Evolutionary conservation across 2,113 vertebrate genomes (phyloP), one percentile per base, ranked within the genome.

Genomic region (Ptyas mucosa): DNA sequence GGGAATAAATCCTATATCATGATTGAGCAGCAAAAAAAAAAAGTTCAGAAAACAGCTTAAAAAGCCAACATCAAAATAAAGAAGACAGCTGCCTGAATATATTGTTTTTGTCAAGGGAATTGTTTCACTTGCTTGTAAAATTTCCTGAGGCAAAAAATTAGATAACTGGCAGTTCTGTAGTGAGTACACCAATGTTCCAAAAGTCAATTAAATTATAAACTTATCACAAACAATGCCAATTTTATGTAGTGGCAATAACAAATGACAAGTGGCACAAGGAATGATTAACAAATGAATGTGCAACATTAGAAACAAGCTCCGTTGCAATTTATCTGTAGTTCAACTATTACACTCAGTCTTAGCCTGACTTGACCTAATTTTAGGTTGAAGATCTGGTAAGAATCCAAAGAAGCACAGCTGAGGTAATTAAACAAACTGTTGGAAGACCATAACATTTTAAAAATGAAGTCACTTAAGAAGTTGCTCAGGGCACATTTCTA

Each of bases 321-420:
- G 92, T 39, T 20, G 89, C 46, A n/a, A 58, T 24, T 88, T 92
- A 86, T 94, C 91, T 51, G 57, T 54, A n/a, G 34, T 95, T n/a
- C 92, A 94, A 61, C 58, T 94, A 0, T 24, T 93, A 95, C 93
- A 91, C 39, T 43, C 93, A 94, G 91, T 64, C 5, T 85, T 95
- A 90, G 95, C 96, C 94, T 93, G 87, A 95, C 64, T 92, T 94
- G 93, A 96, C 95, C 91, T 89, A 93, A 87, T 87, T 94, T 92
- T 93, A 96, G 92, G 94, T 96, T 89, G 93, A 92, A 96, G 94
- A 95, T 92, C 18, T 94, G 94, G 94, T 34, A 34, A 95, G 75
- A 96, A 95, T 51, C 92, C 94, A 96, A 95, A 90, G 94, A 95
- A 96, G 95, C 92, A 85, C 51, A 93, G 94, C 92, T 95, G 93